phyloP scores from a whole-genome alignment of 2,888 invertebrate genomes.

The Drosophila mercatorum region DNA sequence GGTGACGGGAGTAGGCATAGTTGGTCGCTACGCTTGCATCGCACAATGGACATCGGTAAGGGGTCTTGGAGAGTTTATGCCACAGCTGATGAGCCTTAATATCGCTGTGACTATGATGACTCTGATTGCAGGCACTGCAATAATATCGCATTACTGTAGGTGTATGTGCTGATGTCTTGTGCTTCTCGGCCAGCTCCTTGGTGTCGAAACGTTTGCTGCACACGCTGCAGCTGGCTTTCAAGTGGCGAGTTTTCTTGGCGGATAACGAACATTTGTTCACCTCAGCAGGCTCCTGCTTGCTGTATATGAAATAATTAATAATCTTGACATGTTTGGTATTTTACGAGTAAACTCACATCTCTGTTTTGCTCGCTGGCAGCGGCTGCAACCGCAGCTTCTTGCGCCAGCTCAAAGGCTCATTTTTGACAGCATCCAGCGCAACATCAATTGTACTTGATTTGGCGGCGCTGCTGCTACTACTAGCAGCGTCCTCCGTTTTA shows the following conservation, averaged over 20 bases:
- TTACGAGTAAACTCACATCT: slow-evolving; percentile 62
- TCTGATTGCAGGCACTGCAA: slow-evolving; percentile 86
- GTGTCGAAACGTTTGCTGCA: slow-evolving; percentile 75
- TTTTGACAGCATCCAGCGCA: slow-evolving; percentile 42
- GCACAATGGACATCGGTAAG: slow-evolving; percentile 85
- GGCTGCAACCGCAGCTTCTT: slow-evolving; percentile 69
- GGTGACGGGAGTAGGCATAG: slow-evolving; percentile 77
- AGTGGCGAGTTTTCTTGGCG: slow-evolving; percentile 40
- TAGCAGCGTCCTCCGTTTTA: slow-evolving; percentile 60
- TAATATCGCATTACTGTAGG: slow-evolving; percentile 82
- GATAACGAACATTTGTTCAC: slow-evolving; percentile 17
- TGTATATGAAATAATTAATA: slow-evolving; percentile 22
- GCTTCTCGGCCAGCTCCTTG: slow-evolving; percentile 76
- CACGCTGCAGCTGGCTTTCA: slow-evolving; percentile 67
- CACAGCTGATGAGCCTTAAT: slow-evolving; percentile 85
- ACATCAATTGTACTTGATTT: slow-evolving; percentile 16
- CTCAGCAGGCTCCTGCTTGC: slow-evolving; percentile 76
- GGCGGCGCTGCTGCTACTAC: slow-evolving; percentile 3
- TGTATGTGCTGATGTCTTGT: slow-evolving; percentile 71
- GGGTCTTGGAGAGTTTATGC: slow-evolving; percentile 83
- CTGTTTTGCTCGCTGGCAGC: slow-evolving; percentile 56
- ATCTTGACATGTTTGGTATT: background rate
- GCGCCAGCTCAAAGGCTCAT: slow-evolving; percentile 45
- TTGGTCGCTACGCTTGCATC: slow-evolving; percentile 72
- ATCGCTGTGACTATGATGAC: slow-evolving; percentile 83